A percentile compares a stretch with the other conserved stretches of the same genome.
Conservation (phyloP, 2,797 vertebrate genomes). For the Pangasius djambal region DNA sequence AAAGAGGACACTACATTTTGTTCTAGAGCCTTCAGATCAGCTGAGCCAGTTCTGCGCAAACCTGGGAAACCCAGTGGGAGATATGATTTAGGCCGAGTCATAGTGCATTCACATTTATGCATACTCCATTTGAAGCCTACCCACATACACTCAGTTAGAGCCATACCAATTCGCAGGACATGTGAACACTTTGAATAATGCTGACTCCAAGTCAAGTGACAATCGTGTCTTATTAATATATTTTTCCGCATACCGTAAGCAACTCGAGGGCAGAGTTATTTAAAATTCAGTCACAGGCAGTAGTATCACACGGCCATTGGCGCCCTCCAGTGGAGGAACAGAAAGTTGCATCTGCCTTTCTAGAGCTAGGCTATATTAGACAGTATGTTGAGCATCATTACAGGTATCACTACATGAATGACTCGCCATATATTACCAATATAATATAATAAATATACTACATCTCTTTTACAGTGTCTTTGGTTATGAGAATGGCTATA, state of each 20-base stretch:
- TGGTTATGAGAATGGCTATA: not conserved
- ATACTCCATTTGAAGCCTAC: constrained; percentile 22
- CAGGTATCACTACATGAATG: not conserved
- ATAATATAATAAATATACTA: not conserved
- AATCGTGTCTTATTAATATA: not conserved
- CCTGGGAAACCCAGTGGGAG: constrained; percentile 49
- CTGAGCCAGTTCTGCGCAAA: constrained; percentile 49
- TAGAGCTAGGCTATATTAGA: not conserved
- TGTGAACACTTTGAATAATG: not conserved
- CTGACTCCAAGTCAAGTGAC: not conserved
- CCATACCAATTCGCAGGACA: not conserved
- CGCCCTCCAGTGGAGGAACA: constrained; percentile 17
- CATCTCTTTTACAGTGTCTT: not conserved
- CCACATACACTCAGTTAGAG: not conserved
- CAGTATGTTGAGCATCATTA: not conserved
- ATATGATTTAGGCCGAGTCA: constrained; percentile 50
- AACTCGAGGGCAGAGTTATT: not conserved
- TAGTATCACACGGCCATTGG: constrained; percentile 6
- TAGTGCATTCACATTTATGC: constrained; percentile 27
- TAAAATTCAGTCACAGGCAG: constrained; percentile 5
- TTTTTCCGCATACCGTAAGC: not conserved
- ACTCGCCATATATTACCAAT: not conserved
- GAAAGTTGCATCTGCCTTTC: not conserved
- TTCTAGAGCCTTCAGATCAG: constrained; percentile 48
- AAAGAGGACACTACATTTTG: constrained; percentile 55